phyloP scores from a whole-genome alignment of 2,113 vertebrate genomes.

The Mobula birostris region DNA sequence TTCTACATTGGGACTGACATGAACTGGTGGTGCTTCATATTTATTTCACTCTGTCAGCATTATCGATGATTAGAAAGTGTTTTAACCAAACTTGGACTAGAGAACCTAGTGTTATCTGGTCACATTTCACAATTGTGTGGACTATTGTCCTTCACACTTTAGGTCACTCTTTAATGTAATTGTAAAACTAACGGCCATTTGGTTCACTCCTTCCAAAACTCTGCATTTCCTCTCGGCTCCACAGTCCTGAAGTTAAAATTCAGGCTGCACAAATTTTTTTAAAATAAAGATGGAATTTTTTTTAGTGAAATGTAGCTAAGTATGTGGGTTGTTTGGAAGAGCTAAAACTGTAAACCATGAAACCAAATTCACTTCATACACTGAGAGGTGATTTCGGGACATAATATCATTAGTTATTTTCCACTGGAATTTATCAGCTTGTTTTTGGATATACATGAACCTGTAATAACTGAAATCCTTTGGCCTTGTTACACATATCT shows the following conservation, averaged over 20 bases:
- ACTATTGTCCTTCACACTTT: not conserved
- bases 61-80: not conserved
- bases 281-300: not conserved
- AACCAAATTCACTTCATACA: not conserved
- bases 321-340: not conserved
- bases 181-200: not conserved
- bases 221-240: not conserved
- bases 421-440: not conserved
- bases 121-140: not conserved
- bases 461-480: not conserved
- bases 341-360: not conserved
- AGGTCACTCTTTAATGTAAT: not conserved
- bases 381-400: not conserved
- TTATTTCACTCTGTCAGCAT: not conserved
- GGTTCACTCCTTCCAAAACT: not conserved
- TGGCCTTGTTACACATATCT: not conserved
- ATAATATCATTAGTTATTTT: not conserved
- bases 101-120: not conserved
- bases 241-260: not conserved
- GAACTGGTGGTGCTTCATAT: not conserved
- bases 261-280: not conserved
- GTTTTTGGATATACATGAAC: not conserved
- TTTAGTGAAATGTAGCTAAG: not conserved
- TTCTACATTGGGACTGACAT: not conserved
- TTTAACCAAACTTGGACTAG: not conserved